phyloP scores from a whole-genome alignment of 2,113 vertebrate genomes.

The Benitochromis conjunctus region DNA sequence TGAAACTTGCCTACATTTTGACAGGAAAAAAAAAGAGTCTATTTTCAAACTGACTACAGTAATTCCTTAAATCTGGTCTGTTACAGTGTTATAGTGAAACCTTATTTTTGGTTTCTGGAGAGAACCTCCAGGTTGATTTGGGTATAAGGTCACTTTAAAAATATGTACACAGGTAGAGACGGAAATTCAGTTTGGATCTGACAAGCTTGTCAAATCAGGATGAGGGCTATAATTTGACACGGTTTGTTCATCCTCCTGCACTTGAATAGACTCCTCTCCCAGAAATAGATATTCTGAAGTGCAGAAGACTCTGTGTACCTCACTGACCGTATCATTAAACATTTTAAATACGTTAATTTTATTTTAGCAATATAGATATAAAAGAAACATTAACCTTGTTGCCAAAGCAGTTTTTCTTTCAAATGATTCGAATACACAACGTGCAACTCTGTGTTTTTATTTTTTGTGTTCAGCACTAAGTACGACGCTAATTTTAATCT shows the following conservation, averaged over 20 bases:
- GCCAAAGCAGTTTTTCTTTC: neutral
- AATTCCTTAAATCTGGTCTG: neutral
- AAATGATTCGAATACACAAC: neutral
- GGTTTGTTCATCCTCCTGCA: slow-evolving; percentile 52
- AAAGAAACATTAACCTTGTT: neutral
- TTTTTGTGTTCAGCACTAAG: neutral
- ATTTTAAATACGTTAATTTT: neutral
- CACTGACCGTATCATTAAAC: slow-evolving; percentile 11
- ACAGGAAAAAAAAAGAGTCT: neutral
- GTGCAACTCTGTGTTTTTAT: neutral
- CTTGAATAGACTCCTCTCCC: slow-evolving; percentile 18
- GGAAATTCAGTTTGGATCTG: slow-evolving; percentile 41
- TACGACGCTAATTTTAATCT: rapidly evolving
- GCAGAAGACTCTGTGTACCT: neutral
- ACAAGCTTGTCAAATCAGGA: slow-evolving; percentile 62
- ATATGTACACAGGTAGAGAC: slow-evolving; percentile 10
- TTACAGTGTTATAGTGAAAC: neutral
- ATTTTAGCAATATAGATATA: neutral
- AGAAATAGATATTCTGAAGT: slow-evolving; percentile 48
- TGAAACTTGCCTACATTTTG: neutral
- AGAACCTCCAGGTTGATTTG: neutral
- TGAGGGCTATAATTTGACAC: slow-evolving; percentile 67
- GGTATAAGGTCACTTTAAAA: neutral
- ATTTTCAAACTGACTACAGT: neutral
- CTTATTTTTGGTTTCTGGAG: neutral